A percentile compares a stretch with the other conserved stretches of the same genome.
These are phyloP conservation scores for Oplegnathus fasciatus DNA, from an alignment of 2,113 vertebrate species.

Conservation along the genomic window DNA sequence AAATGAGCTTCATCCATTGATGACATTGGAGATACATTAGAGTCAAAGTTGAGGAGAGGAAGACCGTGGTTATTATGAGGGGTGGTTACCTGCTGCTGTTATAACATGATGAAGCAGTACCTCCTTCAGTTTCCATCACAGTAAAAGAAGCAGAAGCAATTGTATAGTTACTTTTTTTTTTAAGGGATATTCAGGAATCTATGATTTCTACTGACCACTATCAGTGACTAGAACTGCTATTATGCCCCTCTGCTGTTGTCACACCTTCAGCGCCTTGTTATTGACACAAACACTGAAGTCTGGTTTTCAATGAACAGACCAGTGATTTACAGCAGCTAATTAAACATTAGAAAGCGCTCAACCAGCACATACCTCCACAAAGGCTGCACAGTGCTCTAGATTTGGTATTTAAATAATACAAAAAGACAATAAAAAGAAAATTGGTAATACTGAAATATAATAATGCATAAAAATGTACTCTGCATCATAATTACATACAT, in stretches of 20 bases:
- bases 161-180: background rate
- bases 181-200: background rate
- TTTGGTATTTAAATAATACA: background rate
- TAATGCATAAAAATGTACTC: background rate
- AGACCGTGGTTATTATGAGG: conserved; percentile 18
- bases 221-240: background rate
- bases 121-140: background rate
- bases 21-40: conserved; percentile 73
- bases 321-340: conserved; percentile 27
- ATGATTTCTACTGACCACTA: background rate
- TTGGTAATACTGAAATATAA: background rate
- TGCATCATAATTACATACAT: background rate
- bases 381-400: background rate
- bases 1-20: conserved; percentile 75
- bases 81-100: conserved; percentile 20
- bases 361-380: accelerated
- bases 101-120: conserved; percentile 12
- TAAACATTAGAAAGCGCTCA: conserved; percentile 6
- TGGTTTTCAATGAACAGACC: no score
- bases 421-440: background rate
- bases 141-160: background rate
- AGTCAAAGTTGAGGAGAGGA: conserved; percentile 52
- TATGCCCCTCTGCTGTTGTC: background rate
- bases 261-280: background rate
- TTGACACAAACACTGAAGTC: background rate